These are phyloP conservation scores for Lasioglossum albipes DNA, from an alignment of 1,140 invertebrate genomes.

Conservation along the genomic window DNA sequence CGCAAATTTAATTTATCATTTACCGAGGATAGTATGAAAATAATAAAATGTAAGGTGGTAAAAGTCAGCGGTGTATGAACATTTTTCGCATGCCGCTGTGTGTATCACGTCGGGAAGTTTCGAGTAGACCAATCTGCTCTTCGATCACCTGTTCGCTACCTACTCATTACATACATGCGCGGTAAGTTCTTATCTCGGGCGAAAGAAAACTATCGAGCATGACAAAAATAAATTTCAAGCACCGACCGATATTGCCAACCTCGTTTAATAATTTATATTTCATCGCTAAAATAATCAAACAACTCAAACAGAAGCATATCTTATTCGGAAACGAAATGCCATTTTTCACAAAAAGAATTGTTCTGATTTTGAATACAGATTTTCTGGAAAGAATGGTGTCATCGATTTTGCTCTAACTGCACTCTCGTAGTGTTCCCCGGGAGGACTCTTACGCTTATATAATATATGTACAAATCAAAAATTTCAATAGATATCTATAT, in stretches of 20 bases:
- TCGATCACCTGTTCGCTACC: not conserved
- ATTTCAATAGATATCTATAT: slow-evolving; percentile 49
- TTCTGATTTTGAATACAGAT: slow-evolving; percentile 26
- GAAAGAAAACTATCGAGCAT: no score
- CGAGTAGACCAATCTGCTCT: not conserved
- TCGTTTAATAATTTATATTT: no score
- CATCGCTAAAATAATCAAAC: not conserved
- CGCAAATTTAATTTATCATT: no score
- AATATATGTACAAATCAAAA: slow-evolving; percentile 60
- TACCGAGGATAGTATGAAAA: no score
- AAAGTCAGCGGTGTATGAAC: no score
- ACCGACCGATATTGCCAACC: not conserved
- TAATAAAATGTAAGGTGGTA: no score
- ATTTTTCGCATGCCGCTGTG: no score
- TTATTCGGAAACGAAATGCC: slow-evolving; percentile 30
- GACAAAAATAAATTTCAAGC: not conserved
- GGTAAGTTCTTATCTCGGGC: not conserved
- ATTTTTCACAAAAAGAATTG: slow-evolving; percentile 52
- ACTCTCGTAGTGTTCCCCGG: slow-evolving; percentile 5
- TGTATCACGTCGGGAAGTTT: slow-evolving; percentile 30
- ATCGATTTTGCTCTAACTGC: not conserved
- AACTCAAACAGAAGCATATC: not conserved
- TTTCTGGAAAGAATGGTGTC: not conserved
- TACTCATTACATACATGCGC: not conserved
- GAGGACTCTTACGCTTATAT: slow-evolving; percentile 44